Conservation (phyloP, 2,113 vertebrate species). For the Triplophysa rosa region DNA sequence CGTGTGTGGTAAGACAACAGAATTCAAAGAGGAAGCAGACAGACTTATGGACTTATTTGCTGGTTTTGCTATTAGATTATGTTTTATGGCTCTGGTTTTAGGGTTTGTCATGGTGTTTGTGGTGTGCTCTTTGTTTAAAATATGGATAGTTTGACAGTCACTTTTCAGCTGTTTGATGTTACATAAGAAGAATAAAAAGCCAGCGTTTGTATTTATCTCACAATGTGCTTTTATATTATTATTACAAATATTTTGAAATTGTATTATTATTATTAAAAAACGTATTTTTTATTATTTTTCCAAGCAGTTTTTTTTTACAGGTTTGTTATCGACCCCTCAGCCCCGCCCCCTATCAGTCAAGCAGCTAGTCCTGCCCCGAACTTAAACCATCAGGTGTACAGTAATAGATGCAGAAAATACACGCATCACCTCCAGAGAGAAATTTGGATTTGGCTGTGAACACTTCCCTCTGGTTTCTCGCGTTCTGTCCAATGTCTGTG, state of each 20-base stretch:
- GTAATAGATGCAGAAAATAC: conserved; percentile 36
- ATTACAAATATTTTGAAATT: no score
- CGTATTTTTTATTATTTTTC: no score
- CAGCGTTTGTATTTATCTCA: no score
- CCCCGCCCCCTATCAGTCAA: no score
- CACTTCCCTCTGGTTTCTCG: conserved; percentile 27
- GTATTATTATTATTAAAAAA: no score
- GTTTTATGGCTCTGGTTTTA: not conserved
- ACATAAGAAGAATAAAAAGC: no score
- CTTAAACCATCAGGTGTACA: not conserved
- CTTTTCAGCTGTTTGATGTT: conserved; percentile 19
- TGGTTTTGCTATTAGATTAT: conserved; percentile 23
- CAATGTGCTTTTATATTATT: no score
- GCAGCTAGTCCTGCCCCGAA: no score
- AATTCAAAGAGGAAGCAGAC: conserved; percentile 23
- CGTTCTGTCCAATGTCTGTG: conserved; percentile 51
- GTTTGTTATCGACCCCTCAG: no score
- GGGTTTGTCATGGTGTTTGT: conserved; percentile 3
- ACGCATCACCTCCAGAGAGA: conserved; percentile 35
- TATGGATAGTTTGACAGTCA: not conserved
- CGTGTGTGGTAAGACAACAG: conserved; percentile 25
- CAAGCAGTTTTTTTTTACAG: no score
- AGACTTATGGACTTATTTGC: conserved; percentile 29
- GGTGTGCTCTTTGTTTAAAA: conserved; percentile 1
- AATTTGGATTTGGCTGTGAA: conserved; percentile 65